These are phyloP conservation scores for Holothuria scabra DNA, from an alignment of 53 echinoderm and acorn worm genomes.

Conservation along the genomic window DNA sequence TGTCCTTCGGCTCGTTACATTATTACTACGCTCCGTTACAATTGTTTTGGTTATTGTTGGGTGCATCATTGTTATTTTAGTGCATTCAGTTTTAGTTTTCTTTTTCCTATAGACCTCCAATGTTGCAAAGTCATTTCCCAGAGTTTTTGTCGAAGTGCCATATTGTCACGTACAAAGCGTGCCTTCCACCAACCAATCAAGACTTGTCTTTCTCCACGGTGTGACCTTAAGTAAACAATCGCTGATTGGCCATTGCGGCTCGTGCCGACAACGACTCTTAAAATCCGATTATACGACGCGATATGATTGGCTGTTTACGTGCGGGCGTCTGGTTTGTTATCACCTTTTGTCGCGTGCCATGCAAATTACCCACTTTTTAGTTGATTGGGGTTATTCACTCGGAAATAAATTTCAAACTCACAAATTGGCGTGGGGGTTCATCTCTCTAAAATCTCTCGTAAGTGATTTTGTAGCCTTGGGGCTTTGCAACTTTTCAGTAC, in stretches of 20 bases:
- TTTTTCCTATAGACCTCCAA: not conserved
- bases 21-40: no score
- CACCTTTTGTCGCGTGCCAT: conserved; percentile 45
- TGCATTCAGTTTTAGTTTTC: no score
- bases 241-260: conserved; percentile 33
- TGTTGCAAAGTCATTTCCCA: conserved; percentile 39
- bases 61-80: no score
- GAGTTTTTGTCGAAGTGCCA: conserved; percentile 30
- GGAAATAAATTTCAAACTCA: conserved; percentile 42
- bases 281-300: conserved; percentile 31
- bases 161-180: conserved; percentile 50
- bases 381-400: conserved; percentile 50
- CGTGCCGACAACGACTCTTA: conserved; percentile 37
- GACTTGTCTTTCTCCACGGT: not conserved
- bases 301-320: conserved; percentile 24
- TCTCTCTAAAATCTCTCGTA: conserved; percentile 30
- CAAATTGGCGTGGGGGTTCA: conserved; percentile 48
- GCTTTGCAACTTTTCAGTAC: conserved; percentile 42
- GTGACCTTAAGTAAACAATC: conserved; percentile 47
- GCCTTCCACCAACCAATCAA: conserved; percentile 29
- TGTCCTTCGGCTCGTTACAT: no score
- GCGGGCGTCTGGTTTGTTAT: conserved; percentile 37
- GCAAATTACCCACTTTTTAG: conserved; percentile 51
- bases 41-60: no score
- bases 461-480: conserved; percentile 54